These are phyloP conservation scores for Alloscopus bannaensis DNA, from an alignment of 2,888 invertebrate species.

Conservation along the genomic window DNA sequence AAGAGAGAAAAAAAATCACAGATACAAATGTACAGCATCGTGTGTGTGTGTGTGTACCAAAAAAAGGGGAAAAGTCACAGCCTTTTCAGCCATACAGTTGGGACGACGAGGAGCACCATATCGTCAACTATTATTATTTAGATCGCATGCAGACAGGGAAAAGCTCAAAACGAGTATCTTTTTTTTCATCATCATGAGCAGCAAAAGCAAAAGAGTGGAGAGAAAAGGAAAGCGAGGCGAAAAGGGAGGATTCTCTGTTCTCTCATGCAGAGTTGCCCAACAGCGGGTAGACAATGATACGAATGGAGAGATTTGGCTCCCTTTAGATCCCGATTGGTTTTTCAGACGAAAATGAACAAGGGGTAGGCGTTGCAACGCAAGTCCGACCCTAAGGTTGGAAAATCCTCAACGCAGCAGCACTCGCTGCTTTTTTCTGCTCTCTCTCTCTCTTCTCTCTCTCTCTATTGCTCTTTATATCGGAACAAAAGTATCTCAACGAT, in stretches of 20 bases:
- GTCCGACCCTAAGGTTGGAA: slow-evolving; percentile 72
- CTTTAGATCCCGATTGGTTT: slow-evolving; percentile 72
- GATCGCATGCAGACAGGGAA: slow-evolving; percentile 10
- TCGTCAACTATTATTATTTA: too few species aligned
- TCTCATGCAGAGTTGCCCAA: slow-evolving; percentile 68
- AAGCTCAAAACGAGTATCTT: too few species aligned
- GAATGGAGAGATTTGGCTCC: slow-evolving; percentile 63
- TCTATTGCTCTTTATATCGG: slow-evolving; percentile 19
- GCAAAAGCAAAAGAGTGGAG: not conserved
- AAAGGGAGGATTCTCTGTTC: slow-evolving; percentile 63
- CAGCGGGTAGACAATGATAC: slow-evolving; percentile 70
- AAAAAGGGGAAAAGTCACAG: slow-evolving; percentile 1
- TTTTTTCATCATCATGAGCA: not conserved
- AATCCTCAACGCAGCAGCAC: slow-evolving; percentile 64
- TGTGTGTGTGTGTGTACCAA: too few species aligned
- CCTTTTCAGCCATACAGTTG: not conserved
- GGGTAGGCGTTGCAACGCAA: slow-evolving; percentile 69
- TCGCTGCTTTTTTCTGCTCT: slow-evolving; percentile 67
- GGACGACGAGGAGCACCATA: too few species aligned
- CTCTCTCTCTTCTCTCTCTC: slow-evolving; percentile 31
- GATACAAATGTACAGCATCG: too few species aligned
- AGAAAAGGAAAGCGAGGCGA: slow-evolving; percentile 29
- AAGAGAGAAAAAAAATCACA: too few species aligned
- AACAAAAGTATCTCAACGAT: slow-evolving; percentile 22
- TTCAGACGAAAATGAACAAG: slow-evolving; percentile 72